Conservation (phyloP, 92 coral and sea anemone genomes). For the Phenganax subtilis region DNA sequence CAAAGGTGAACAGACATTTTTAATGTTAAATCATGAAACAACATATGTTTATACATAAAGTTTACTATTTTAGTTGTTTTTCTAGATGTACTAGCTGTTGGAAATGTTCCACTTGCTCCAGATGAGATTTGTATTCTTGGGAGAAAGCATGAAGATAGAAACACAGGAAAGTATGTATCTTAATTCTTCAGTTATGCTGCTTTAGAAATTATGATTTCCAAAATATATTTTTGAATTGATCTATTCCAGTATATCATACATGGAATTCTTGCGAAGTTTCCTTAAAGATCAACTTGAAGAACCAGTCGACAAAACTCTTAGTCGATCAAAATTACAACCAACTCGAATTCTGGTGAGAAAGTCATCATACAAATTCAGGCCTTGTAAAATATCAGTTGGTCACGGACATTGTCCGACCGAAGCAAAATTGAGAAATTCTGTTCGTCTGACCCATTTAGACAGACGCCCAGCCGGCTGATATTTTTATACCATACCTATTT, state of each 20-base stretch:
- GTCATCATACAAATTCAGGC: not conserved
- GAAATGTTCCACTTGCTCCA: slow-evolving; percentile 60
- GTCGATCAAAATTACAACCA: slow-evolving; percentile 76
- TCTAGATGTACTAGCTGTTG: slow-evolving; percentile 63
- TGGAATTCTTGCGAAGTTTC: slow-evolving; percentile 86
- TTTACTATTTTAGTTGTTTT: not conserved
- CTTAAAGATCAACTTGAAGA: slow-evolving; percentile 45
- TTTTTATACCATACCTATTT: not conserved
- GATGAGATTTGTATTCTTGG: slow-evolving; percentile 71
- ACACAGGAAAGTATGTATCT: slow-evolving; percentile 67
- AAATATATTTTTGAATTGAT: not conserved
- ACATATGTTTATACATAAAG: not conserved
- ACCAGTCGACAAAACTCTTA: slow-evolving; percentile 40
- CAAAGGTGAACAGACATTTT: slow-evolving; percentile 52
- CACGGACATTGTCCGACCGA: no score
- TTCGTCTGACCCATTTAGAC: no score
- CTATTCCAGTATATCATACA: slow-evolving; percentile 70
- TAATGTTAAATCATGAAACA: not conserved
- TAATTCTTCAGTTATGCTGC: not conserved
- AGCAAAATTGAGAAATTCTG: no score
- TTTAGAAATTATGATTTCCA: not conserved
- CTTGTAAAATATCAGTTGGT: no score
- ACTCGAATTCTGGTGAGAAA: slow-evolving; percentile 72
- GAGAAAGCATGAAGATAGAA: slow-evolving; percentile 68
- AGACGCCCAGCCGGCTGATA: no score